These are phyloP conservation scores for Mechanitis messenoides DNA, from an alignment of 2,888 invertebrate genomes.

Conservation along the genomic window DNA sequence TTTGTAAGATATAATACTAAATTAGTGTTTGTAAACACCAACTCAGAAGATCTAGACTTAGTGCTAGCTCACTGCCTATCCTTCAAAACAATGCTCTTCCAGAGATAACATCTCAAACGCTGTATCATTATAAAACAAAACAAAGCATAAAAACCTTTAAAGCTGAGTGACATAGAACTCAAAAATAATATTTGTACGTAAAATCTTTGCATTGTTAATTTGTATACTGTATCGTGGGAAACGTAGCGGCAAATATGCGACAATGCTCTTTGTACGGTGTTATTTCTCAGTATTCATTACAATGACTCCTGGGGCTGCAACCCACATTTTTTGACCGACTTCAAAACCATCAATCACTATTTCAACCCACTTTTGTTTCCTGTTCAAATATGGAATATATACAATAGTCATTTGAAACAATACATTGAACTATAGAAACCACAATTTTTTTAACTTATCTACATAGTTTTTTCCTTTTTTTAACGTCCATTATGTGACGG, in stretches of 20 bases:
- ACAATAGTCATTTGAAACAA: conserved; percentile 13
- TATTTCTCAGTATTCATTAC: conserved; percentile 32
- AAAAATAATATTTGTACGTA: conserved; percentile 14
- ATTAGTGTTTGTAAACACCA: no score
- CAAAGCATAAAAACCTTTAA: conserved; percentile 15
- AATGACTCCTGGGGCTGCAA: conserved; percentile 22
- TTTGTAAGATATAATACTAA: no score
- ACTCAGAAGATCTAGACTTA: no score
- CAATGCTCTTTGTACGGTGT: conserved; percentile 57
- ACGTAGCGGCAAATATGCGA: conserved; percentile 54
- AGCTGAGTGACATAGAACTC: conserved; percentile 2
- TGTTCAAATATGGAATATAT: conserved; percentile 17
- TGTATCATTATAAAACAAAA: conserved; percentile 19
- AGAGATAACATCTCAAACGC: conserved; percentile 22
- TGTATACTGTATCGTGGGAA: conserved; percentile 53
- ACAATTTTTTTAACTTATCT: conserved; percentile 9
- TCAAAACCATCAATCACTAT: conserved; percentile 26
- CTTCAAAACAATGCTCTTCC: conserved; percentile 1
- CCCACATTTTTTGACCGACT: conserved; percentile 25
- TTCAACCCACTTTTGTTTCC: conserved; percentile 24
- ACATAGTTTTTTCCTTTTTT: conserved; percentile 6
- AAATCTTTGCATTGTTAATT: conserved; percentile 21
- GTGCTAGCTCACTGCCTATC: no score
- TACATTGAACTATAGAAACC: not conserved
- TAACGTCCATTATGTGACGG: conserved; percentile 5